A percentile compares a stretch with the other conserved stretches of the same genome.
Evolutionary conservation across 2,113 vertebrate genomes (phyloP).

Genomic region (Semnornis frantzii): DNA sequence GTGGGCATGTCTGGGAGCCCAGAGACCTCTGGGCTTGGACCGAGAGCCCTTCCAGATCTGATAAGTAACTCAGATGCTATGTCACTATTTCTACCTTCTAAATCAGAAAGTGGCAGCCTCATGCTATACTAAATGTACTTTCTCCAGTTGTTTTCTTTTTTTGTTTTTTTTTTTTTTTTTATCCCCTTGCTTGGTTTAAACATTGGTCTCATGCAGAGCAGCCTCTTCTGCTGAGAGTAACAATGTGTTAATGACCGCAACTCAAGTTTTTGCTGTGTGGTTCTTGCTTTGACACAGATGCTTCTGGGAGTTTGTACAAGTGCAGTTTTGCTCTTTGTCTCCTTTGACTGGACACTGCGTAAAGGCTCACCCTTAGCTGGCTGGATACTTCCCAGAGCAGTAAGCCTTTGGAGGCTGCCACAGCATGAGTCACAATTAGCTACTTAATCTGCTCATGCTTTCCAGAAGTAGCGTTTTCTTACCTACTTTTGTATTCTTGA

Average conservation of each 20-base stretch:
- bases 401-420: neutral
- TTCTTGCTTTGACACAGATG: neutral
- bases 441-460: neutral
- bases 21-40: neutral
- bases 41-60: neutral
- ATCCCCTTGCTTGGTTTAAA: neutral
- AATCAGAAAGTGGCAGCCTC: neutral
- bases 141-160: neutral
- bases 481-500: neutral
- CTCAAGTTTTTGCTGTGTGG: neutral
- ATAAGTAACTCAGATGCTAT: neutral
- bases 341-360: neutral
- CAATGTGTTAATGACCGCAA: neutral
- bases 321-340: neutral
- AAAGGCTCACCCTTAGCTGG: neutral
- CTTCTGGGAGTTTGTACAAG: neutral
- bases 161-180: neutral
- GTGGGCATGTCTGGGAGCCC: neutral
- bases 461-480: neutral
- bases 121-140: neutral
- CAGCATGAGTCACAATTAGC: neutral
- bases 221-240: neutral
- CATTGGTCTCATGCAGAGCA: neutral
- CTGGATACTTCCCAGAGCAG: neutral
- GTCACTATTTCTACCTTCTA: neutral